These are phyloP conservation scores for Periphyllus acericola DNA, from an alignment of 2,888 invertebrate species.

Conservation along the genomic window DNA sequence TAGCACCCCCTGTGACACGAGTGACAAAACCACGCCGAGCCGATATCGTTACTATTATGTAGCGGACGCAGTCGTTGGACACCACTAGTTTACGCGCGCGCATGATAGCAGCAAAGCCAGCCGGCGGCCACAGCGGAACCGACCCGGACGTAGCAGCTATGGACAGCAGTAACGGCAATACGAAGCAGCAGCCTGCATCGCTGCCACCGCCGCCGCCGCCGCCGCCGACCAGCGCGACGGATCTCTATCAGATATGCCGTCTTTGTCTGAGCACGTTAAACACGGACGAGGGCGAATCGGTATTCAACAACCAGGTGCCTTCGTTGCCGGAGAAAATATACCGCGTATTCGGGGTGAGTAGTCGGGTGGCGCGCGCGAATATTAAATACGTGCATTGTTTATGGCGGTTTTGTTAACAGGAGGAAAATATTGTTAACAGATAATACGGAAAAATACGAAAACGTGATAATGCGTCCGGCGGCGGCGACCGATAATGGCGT, in stretches of 20 bases:
- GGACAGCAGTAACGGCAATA: constrained; percentile 9
- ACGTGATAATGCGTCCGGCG: constrained; percentile 59
- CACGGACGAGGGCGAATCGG: constrained; percentile 54
- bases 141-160: background rate
- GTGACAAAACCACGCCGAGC: background rate
- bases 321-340: constrained; percentile 58
- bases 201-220: background rate
- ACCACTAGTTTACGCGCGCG: background rate
- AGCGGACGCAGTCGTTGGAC: background rate
- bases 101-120: background rate
- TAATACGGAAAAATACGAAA: constrained; percentile 50
- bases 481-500: constrained; percentile 59
- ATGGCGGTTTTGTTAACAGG: constrained; percentile 57
- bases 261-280: constrained; percentile 51
- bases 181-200: background rate
- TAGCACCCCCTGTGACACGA: background rate
- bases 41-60: constrained; percentile 7
- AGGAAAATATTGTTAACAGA: constrained; percentile 60
- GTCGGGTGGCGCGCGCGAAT: background rate
- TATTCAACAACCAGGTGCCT: constrained; percentile 58
- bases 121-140: background rate
- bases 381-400: constrained; percentile 35
- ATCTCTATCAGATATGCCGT: constrained; percentile 56
- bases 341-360: constrained; percentile 58
- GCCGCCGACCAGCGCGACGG: constrained; percentile 18